Evolutionary conservation across 1,140 invertebrate species (phyloP).

Genomic region (Lepidostoma basale): DNA sequence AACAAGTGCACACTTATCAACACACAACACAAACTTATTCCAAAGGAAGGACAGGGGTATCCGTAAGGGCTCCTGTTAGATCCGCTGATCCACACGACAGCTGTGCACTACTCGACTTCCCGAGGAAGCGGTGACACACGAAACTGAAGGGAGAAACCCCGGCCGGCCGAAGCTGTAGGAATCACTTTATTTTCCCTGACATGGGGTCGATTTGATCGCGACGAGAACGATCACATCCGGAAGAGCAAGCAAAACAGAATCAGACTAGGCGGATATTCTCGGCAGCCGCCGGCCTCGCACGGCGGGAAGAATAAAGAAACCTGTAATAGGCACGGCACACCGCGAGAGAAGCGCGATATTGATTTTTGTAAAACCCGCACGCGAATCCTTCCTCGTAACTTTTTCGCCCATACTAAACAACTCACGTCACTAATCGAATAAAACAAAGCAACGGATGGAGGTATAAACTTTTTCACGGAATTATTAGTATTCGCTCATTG

Average conservation of each 20-base stretch:
- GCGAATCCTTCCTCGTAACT: slow-evolving; percentile 18
- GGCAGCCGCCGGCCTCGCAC: slow-evolving; percentile 2
- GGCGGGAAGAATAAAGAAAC: slow-evolving; percentile 37
- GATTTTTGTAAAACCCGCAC: slow-evolving; percentile 37
- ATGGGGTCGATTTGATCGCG: too few relatives aligned
- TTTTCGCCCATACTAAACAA: background rate
- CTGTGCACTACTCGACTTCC: background rate
- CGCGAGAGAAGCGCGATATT: slow-evolving; percentile 36
- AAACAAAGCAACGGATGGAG: background rate
- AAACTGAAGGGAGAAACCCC: too few relatives aligned
- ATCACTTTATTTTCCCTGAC: too few relatives aligned
- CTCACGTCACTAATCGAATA: slow-evolving; percentile 1
- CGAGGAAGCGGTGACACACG: background rate
- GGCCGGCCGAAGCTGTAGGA: too few relatives aligned
- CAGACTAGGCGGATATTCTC: background rate
- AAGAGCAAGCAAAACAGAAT: background rate
- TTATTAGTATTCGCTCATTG: background rate
- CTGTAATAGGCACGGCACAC: slow-evolving; percentile 37
- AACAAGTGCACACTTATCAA: slow-evolving; percentile 5
- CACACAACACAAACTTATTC: slow-evolving; percentile 12
- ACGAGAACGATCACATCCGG: background rate
- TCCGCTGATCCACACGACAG: background rate
- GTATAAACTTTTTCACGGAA: background rate
- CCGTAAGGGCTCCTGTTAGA: background rate
- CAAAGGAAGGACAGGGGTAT: slow-evolving; percentile 11